Evolutionary conservation across 2,113 vertebrate species (phyloP), one percentile per base, ranked within the genome.

Genomic region (Plotosus lineatus): DNA sequence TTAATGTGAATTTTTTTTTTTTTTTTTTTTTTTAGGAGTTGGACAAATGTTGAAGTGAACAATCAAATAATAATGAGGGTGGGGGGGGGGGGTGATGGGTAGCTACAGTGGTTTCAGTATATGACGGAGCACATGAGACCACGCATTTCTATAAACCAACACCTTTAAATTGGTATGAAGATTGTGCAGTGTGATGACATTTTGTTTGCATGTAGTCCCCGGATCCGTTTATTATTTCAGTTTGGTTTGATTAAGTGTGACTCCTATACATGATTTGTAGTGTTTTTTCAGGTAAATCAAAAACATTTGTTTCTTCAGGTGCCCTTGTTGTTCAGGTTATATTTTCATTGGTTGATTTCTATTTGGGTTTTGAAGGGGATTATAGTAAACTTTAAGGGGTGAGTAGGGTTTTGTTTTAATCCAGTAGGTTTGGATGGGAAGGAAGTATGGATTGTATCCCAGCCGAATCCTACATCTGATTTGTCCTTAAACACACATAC

Each of bases 1-100:
- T 77, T 65, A 90, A 91, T 92, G 90, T 93, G 92, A 93, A 91
- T 86, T 91, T 86, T 84, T 88, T 5, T 60, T 28, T 63, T 8
- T 3, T 38, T 14, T 9, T 10, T 72, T 73, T 73, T 71, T 31
- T 71, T 46, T 28, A 81, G 88, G 88, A 87, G 87, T 88, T 90
- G 89, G 92, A 88, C 66, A 90, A 88, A 88, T 90, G 86, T 90
- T 82, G 81, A 92, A 89, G 87, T 86, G 84, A 90, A 90, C 74
- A 71, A 55, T 63, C 55, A 73, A 55, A 77, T 48, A 17, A 63
- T 63, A 55, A n/a, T n/a, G n/a, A n/a, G n/a, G n/a, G n/a, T n/a
- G n/a, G n/a, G n/a, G n/a, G 53, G 12, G 15, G 61, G 50, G 31
- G 51, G 55, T 73, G n/a, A 48, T 63, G 33, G 28, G 68, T 71